phyloP scores from a whole-genome alignment of 2,888 invertebrate species.

The Ophion slaviceki region DNA sequence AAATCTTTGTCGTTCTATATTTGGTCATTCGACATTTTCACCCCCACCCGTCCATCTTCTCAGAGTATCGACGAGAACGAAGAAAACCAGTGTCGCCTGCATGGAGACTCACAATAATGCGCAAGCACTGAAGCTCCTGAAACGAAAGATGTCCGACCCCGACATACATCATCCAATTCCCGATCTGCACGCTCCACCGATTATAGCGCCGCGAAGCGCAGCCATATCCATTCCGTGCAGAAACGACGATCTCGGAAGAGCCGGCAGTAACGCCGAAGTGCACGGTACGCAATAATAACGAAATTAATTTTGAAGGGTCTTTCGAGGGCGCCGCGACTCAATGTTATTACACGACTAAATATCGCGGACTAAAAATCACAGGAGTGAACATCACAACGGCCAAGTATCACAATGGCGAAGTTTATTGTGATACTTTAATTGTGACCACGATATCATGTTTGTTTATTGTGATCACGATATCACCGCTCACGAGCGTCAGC shows the following conservation, averaged over 20 bases:
- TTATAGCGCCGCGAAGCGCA: conserved; percentile 78
- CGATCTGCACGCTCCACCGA: conserved; percentile 81
- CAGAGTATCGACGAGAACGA: conserved; percentile 86
- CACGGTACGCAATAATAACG: conserved; percentile 70
- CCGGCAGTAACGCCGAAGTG: conserved; percentile 75
- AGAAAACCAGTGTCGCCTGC: conserved; percentile 91
- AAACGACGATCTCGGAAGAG: conserved; percentile 73
- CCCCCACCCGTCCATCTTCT: neutral
- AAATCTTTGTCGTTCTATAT: too few species aligned
- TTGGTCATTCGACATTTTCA: too few species aligned
- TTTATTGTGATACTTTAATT: too few species aligned
- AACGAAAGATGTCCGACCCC: conserved; percentile 94
- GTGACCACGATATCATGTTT: too few species aligned
- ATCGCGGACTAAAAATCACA: too few species aligned
- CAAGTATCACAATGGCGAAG: too few species aligned
- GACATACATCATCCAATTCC: conserved; percentile 91
- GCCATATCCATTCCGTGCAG: conserved; percentile 82
- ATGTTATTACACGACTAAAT: too few species aligned
- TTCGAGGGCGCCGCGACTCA: neutral
- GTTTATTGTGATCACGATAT: too few species aligned
- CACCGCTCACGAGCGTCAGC: too few species aligned
- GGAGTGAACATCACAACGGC: too few species aligned
- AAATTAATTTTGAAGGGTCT: neutral
- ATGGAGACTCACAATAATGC: conserved; percentile 87
- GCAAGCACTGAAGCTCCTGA: conserved; percentile 86